These are phyloP conservation scores for Salvator merianae DNA, from an alignment of 2,113 vertebrate species.

Conservation along the genomic window DNA sequence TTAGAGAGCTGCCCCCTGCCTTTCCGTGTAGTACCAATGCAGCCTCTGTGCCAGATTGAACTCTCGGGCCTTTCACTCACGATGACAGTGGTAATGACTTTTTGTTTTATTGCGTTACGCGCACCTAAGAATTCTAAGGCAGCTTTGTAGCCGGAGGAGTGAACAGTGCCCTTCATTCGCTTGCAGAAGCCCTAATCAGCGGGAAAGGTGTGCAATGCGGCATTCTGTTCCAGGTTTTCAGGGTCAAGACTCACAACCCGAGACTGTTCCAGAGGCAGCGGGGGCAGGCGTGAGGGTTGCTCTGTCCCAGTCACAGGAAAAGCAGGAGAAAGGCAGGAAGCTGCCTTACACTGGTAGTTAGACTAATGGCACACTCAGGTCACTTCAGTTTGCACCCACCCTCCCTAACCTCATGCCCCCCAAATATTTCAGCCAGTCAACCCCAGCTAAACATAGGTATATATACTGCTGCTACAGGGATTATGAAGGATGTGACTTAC, in stretches of 20 bases:
- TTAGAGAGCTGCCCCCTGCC: neutral
- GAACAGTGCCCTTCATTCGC: conserved; percentile 3
- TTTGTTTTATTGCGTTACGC: neutral
- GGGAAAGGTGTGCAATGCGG: neutral
- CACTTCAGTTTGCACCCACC: no score
- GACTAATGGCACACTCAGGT: no score
- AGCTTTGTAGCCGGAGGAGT: conserved; percentile 4
- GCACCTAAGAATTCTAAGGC: neutral
- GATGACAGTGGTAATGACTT: neutral
- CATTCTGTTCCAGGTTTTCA: neutral
- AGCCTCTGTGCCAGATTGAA: neutral
- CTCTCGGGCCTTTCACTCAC: neutral
- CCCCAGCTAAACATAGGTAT: no score
- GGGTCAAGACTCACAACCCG: neutral
- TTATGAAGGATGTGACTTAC: no score
- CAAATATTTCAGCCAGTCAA: no score
- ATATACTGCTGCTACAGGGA: no score
- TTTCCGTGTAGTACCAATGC: conserved; percentile 12
- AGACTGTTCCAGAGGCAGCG: no score
- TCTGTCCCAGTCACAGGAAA: neutral
- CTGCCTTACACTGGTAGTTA: no score
- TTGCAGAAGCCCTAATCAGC: neutral
- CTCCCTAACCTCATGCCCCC: no score
- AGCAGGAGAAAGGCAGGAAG: neutral
- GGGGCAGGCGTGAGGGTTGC: neutral